phyloP scores from a whole-genome alignment of 2,113 vertebrate genomes.

The Puma concolor region DNA sequence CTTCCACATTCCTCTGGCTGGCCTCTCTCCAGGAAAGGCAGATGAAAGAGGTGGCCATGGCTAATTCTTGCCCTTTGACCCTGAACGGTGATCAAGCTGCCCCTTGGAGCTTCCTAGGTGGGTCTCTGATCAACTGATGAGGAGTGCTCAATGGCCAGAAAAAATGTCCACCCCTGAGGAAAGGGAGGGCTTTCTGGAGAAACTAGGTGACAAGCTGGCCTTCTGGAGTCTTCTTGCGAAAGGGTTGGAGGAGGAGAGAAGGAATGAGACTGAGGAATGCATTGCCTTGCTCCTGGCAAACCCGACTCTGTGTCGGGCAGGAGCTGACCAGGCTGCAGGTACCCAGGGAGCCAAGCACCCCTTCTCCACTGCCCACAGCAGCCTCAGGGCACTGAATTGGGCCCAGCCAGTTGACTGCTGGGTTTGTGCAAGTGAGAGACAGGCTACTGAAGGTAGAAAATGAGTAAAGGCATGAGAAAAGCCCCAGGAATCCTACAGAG shows the following conservation, averaged over 20 bases:
- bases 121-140: not conserved
- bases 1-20: not conserved
- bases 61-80: not conserved
- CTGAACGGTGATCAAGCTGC: not conserved
- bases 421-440: not conserved
- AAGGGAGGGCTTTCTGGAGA: not conserved
- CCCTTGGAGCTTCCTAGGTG: not conserved
- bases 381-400: not conserved
- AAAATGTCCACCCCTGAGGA: not conserved
- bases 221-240: not conserved
- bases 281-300: not conserved
- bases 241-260: not conserved
- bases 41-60: conserved; percentile 15
- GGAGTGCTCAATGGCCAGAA: not conserved
- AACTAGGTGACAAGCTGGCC: not conserved
- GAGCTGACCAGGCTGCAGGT: not conserved
- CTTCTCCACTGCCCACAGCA: not conserved
- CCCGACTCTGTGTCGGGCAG: not conserved
- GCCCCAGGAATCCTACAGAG: not conserved
- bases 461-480: not conserved
- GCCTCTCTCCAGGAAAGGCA: conserved; percentile 5
- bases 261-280: not conserved
- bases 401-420: not conserved
- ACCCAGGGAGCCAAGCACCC: not conserved
- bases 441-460: conserved; percentile 23